phyloP scores from a whole-genome alignment of 2,113 vertebrate genomes.

The Spea multiplicata region DNA sequence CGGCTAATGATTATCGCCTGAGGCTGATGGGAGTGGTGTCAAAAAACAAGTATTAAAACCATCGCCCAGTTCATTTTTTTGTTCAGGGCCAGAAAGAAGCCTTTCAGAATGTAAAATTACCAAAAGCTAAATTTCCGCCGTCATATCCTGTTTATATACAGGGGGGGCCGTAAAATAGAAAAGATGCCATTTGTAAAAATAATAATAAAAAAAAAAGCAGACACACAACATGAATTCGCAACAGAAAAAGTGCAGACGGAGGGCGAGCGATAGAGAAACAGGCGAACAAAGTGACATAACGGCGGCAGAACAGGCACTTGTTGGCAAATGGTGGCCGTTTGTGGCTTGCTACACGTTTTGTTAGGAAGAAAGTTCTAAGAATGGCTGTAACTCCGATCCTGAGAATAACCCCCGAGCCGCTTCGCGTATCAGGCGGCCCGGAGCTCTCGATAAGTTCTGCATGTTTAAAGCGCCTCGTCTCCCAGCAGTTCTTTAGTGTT shows the following conservation, averaged over 20 bases:
- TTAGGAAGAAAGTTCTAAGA: background rate
- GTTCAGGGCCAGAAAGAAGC: too few relatives aligned
- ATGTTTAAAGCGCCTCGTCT: background rate
- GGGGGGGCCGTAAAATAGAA: background rate
- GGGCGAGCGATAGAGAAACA: background rate
- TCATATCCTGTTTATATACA: conserved; percentile 24
- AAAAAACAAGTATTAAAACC: too few relatives aligned
- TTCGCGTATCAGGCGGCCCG: conserved; percentile 22
- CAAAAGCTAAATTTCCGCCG: conserved; percentile 4
- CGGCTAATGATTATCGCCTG: too few relatives aligned
- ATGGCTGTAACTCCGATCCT: conserved; percentile 17
- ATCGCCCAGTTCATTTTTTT: too few relatives aligned
- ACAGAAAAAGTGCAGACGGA: conserved; percentile 32
- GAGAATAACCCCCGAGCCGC: conserved; percentile 7
- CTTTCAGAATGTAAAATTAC: too few relatives aligned
- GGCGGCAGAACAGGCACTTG: conserved; percentile 26
- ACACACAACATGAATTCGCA: background rate
- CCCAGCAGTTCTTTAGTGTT: conserved; percentile 44
- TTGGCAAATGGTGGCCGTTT: conserved; percentile 21
- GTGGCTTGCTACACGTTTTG: conserved; percentile 20
- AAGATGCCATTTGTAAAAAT: background rate
- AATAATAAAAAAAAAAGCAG: background rate
- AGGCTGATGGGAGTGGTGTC: too few relatives aligned
- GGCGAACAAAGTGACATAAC: background rate
- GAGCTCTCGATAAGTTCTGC: conserved; percentile 11